These are phyloP conservation scores for Agrilus biguttatus DNA, from an alignment of 2,888 invertebrate genomes.

Conservation along the genomic window DNA sequence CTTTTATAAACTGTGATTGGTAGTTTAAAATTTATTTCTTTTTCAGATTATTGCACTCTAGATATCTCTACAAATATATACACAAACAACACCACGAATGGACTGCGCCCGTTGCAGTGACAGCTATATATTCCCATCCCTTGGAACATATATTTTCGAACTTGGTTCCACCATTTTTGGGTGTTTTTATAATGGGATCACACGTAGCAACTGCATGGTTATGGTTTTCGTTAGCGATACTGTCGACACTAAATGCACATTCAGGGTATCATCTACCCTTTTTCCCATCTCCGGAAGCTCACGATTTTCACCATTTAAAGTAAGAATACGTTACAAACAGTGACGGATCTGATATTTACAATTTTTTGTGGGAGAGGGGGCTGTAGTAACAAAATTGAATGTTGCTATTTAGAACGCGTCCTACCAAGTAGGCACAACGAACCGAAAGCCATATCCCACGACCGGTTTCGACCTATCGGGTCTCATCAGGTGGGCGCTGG, in stretches of 20 bases:
- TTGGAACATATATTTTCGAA: conserved; percentile 65
- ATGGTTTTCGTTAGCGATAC: conserved; percentile 65
- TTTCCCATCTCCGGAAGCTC: conserved; percentile 72
- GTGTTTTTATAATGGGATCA: conserved; percentile 58
- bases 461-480: no score
- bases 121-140: conserved; percentile 69
- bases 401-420: no score
- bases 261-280: conserved; percentile 78
- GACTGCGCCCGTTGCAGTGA: conserved; percentile 76
- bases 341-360: no score
- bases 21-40: conserved; percentile 5
- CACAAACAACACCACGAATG: conserved; percentile 82
- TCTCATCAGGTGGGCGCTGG: no score
- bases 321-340: no score
- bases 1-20: neutral
- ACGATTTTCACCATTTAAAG: conserved; percentile 81
- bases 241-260: conserved; percentile 68
- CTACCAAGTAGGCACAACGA: no score
- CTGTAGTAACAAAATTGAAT: no score
- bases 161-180: conserved; percentile 59
- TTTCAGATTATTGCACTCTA: conserved; percentile 55
- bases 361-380: no score
- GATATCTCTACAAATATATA: conserved; percentile 60
- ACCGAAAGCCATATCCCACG: no score
- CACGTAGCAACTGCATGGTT: conserved; percentile 65